These are phyloP conservation scores for Neopipo cinnamomea DNA, from an alignment of 2,113 vertebrate species.

Conservation along the genomic window DNA sequence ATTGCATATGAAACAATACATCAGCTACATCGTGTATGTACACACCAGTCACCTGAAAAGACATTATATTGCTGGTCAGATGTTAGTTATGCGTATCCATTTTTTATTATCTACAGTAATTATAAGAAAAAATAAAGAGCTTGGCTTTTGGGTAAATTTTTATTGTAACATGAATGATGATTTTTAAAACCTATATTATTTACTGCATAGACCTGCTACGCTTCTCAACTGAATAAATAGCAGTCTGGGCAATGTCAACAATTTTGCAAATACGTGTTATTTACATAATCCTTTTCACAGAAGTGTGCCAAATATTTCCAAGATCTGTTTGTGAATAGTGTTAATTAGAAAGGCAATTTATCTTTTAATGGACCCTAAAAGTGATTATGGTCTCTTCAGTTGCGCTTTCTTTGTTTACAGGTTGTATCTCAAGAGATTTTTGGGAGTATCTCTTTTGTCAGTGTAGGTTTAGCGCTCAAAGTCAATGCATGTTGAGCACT, in stretches of 20 bases:
- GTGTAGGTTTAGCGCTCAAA: not conserved
- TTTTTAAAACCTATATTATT: not conserved
- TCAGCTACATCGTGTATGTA: not conserved
- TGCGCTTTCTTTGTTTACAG: not conserved
- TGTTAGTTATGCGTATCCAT: not conserved
- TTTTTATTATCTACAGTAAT: not conserved
- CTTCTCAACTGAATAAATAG: not conserved
- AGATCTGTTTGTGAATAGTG: constrained; percentile 24
- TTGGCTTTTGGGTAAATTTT: not conserved
- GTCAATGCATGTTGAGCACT: not conserved
- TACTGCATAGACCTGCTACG: not conserved
- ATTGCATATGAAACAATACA: not conserved
- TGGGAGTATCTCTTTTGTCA: not conserved
- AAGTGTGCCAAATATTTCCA: constrained; percentile 25
- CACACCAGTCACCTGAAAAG: not conserved
- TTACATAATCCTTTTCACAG: constrained; percentile 49
- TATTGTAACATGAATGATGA: not conserved
- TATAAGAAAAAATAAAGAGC: not conserved
- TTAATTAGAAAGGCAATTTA: constrained; percentile 56
- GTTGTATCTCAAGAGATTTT: not conserved
- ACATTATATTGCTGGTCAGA: not conserved
- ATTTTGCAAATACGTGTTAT: constrained; percentile 33
- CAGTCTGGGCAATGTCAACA: constrained; percentile 18
- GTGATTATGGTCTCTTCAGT: not conserved
- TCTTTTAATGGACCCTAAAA: constrained; percentile 46